These are phyloP conservation scores for Diglossa cyanea DNA, from an alignment of 2,797 vertebrate genomes.

Conservation along the genomic window DNA sequence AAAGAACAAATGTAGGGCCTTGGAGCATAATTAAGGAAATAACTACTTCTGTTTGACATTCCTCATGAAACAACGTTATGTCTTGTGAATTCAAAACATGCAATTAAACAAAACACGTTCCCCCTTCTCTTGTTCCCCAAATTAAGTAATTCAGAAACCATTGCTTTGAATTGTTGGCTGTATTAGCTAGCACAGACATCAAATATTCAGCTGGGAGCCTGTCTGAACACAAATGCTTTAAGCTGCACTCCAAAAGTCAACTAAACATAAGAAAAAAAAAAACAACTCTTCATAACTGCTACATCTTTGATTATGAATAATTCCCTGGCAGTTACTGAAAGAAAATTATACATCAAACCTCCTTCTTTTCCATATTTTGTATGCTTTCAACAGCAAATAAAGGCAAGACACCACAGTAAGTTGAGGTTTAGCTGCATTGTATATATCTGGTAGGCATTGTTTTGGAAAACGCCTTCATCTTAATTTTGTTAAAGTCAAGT, in stretches of 20 bases:
- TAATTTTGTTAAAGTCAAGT: background rate
- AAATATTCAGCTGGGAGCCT: background rate
- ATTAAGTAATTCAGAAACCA: background rate
- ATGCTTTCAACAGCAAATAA: background rate
- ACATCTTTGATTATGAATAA: background rate
- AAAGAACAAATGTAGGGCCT: background rate
- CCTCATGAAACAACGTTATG: background rate
- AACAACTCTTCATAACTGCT: background rate
- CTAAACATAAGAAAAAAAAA: background rate
- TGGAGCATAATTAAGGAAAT: slow-evolving; percentile 22
- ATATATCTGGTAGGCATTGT: background rate
- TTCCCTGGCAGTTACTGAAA: background rate
- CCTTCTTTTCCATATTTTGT: background rate
- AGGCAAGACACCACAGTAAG: background rate
- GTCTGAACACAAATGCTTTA: background rate
- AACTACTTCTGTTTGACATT: slow-evolving; percentile 13
- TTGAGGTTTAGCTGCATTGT: background rate
- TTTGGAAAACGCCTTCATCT: background rate
- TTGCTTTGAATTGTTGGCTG: background rate
- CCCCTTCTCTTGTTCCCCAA: background rate
- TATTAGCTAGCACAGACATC: background rate
- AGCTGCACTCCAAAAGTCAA: background rate
- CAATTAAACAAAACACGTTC: slow-evolving; percentile 11
- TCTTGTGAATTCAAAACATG: slow-evolving; percentile 10
- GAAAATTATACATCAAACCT: background rate